These are phyloP conservation scores for Acanthornis magna DNA, from an alignment of 2,797 vertebrate genomes.

Conservation along the genomic window DNA sequence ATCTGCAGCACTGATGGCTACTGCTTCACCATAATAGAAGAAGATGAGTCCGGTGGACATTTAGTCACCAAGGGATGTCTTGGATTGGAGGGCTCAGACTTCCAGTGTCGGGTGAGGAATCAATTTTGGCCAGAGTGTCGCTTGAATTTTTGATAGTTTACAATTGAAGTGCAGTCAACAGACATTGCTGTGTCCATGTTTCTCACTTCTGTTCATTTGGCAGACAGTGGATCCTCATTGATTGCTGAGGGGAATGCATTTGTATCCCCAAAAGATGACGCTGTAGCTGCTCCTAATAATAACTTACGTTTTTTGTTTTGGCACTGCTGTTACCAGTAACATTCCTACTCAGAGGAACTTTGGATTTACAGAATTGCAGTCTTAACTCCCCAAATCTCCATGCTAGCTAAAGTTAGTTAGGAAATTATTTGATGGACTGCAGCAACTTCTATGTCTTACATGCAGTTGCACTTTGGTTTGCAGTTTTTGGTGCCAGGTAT, in stretches of 20 bases:
- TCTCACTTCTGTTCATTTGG: not conserved
- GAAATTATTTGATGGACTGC: not conserved
- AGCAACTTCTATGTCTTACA: not conserved
- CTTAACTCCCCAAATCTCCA: not conserved
- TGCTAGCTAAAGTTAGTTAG: not conserved
- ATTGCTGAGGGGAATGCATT: not conserved
- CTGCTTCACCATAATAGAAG: constrained; percentile 96
- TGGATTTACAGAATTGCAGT: not conserved
- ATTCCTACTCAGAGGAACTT: not conserved
- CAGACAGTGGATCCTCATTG: accelerated
- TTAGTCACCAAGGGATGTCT: constrained; percentile 89
- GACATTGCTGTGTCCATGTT: not conserved
- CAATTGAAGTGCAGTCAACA: not conserved
- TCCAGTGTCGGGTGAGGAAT: constrained; percentile 91
- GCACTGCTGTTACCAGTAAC: not conserved
- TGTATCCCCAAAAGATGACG: not conserved
- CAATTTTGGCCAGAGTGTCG: not conserved
- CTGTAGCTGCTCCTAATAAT: not conserved
- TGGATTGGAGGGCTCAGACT: constrained; percentile 88
- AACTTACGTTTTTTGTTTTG: not conserved
- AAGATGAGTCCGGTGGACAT: constrained; percentile 86
- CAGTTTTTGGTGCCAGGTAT: not conserved
- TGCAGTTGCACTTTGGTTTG: not conserved
- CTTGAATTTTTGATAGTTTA: not conserved
- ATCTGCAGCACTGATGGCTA: constrained; percentile 89